These are phyloP conservation scores for Uria lomvia DNA, from an alignment of 2,113 vertebrate species.

Conservation along the genomic window DNA sequence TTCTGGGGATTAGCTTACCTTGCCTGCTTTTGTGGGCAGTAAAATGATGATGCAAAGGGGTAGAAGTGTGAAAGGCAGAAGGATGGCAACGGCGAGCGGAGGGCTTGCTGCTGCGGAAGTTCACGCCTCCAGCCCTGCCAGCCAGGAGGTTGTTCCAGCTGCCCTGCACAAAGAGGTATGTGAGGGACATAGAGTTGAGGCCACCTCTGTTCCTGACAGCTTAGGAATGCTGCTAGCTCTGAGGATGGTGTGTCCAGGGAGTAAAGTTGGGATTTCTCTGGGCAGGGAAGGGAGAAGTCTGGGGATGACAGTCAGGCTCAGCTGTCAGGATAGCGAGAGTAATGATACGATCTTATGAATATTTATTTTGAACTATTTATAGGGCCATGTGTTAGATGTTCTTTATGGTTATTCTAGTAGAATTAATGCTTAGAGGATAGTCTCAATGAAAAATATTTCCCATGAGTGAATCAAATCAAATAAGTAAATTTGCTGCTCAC, in stretches of 20 bases:
- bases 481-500: constrained; percentile 7
- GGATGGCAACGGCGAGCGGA: background rate
- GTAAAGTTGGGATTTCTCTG: background rate
- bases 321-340: background rate
- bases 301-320: background rate
- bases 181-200: background rate
- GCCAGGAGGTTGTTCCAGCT: background rate
- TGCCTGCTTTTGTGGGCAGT: background rate
- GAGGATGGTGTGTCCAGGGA: background rate
- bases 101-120: background rate
- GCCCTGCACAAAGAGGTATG: rapidly evolving
- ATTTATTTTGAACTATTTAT: constrained; percentile 10
- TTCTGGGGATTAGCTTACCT: background rate
- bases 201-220: background rate
- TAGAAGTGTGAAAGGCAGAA: background rate
- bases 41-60: background rate
- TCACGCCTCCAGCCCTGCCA: background rate
- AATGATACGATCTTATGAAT: background rate
- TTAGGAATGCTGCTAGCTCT: background rate
- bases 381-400: background rate
- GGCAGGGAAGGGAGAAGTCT: background rate
- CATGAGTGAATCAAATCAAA: constrained; percentile 13
- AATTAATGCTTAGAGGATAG: background rate
- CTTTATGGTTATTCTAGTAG: background rate
- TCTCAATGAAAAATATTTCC: constrained; percentile 18